phyloP scores from a whole-genome alignment of 2,888 invertebrate species.

The Drosophila paramelanica region DNA sequence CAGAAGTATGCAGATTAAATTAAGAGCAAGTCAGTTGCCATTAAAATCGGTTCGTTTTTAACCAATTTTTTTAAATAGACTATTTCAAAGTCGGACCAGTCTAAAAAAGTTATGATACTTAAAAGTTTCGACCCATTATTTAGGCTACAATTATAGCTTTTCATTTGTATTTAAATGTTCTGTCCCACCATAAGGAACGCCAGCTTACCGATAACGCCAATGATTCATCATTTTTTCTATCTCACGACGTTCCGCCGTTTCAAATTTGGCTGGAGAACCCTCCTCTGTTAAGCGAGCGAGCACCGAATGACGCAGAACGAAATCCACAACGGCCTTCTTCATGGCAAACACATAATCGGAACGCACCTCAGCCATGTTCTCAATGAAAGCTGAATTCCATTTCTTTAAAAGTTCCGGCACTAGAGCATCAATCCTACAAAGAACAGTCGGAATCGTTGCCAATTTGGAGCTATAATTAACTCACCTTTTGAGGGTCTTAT shows the following conservation, averaged over 20 bases:
- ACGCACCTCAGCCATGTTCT: constrained; percentile 91
- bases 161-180: no score
- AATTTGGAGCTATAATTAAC: not conserved
- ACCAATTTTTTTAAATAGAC: no score
- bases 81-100: no score
- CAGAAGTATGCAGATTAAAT: no score
- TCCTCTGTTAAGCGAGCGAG: constrained; percentile 64
- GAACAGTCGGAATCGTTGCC: not conserved
- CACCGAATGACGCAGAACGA: constrained; percentile 92
- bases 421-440: constrained; percentile 87
- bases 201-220: constrained; percentile 87
- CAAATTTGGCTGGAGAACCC: constrained; percentile 39
- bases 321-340: constrained; percentile 96
- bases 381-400: constrained; percentile 87
- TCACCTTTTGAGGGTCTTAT: constrained; percentile 89
- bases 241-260: constrained; percentile 86
- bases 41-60: no score
- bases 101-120: no score
- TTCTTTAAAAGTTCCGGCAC: constrained; percentile 88
- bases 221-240: constrained; percentile 88
- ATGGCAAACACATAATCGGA: constrained; percentile 94
- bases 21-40: no score
- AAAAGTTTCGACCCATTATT: no score
- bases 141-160: no score
- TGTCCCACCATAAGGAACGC: not conserved